Evolutionary conservation across 2,797 vertebrate genomes (phyloP), one percentile per base, ranked within the genome.

Genomic region (Orestias chungarensis): DNA sequence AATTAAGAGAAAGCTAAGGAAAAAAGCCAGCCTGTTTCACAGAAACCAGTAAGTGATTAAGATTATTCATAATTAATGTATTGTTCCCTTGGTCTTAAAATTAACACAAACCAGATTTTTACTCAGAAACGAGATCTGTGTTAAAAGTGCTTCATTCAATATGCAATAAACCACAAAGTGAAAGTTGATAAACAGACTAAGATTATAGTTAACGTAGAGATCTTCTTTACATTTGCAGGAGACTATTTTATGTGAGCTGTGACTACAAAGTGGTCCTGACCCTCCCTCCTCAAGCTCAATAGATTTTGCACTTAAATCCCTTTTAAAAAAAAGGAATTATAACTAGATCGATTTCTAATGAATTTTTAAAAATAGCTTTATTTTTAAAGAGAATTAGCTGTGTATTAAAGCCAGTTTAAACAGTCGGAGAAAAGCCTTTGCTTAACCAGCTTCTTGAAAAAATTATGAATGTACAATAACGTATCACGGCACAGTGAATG

Each of bases 261-360:
- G 35, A n/a, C 54, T 49, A 59, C 62, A 71, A 3, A 18, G 12
- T 68, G 38, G 62, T 40, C 38, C 54, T 12, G 69, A 55, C 35
- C 52, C 11, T 68, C 4, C 66, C 33, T 75, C 65, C n/a, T n/a
- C n/a, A n/a, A 76, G 47, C 17, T 70, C 52, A 29, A 64, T 59
- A 27, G n/a, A 44, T 50, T 14, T 12, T 25, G 2, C 46, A 20
- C 20, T 43, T 33, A 0, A 64, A 1, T 23, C 29, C 2, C 17
- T 40, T 57, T 18, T 15, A 54, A 6, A 64, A 71, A 46, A 35
- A 14, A 38, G n/a, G n/a, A n/a, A n/a, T n/a, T 25, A 35, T 25
- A n/a, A 61, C 35, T n/a, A 15, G 2, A 69, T 35, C 18, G n/a
- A 3, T 31, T 9, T 46, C 25, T 44, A 20, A 61, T 38, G 10